Conservation (phyloP, 2,888 invertebrate species). For the Amorpha juglandis region DNA sequence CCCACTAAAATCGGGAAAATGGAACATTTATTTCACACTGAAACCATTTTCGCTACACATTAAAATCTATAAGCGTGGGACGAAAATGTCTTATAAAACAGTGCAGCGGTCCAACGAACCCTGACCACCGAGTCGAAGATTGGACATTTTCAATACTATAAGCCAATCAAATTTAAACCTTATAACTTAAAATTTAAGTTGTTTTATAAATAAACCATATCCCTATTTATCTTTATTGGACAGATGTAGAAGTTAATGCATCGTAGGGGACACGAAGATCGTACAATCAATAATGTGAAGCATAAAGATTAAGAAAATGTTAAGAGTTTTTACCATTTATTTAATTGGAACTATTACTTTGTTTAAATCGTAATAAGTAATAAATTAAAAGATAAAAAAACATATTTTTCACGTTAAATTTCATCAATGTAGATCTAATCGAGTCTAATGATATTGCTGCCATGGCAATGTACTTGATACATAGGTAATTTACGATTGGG, state of each 20-base stretch:
- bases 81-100: conserved; percentile 31
- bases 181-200: neutral
- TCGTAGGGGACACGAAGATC: conserved; percentile 13
- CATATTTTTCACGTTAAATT: neutral
- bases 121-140: conserved; percentile 4
- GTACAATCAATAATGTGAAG: conserved; percentile 5
- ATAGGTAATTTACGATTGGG: neutral
- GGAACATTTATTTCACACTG: conserved; percentile 14
- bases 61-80: conserved; percentile 31
- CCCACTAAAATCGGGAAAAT: conserved; percentile 11
- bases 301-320: conserved; percentile 24
- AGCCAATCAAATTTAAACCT: conserved; percentile 12
- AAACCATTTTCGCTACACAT: conserved; percentile 25
- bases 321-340: neutral
- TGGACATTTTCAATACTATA: neutral
- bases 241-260: conserved; percentile 28
- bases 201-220: neutral
- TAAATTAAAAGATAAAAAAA: neutral
- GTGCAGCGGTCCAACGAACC: conserved; percentile 27
- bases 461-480: neutral
- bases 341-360: neutral
- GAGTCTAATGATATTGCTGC: neutral
- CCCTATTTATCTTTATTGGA: conserved; percentile 25
- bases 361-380: neutral
- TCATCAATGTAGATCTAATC: too few relatives aligned